Base-by-base conservation (phyloP, 2,113 vertebrate genomes). In the Psephotus haematonotus region DNA sequence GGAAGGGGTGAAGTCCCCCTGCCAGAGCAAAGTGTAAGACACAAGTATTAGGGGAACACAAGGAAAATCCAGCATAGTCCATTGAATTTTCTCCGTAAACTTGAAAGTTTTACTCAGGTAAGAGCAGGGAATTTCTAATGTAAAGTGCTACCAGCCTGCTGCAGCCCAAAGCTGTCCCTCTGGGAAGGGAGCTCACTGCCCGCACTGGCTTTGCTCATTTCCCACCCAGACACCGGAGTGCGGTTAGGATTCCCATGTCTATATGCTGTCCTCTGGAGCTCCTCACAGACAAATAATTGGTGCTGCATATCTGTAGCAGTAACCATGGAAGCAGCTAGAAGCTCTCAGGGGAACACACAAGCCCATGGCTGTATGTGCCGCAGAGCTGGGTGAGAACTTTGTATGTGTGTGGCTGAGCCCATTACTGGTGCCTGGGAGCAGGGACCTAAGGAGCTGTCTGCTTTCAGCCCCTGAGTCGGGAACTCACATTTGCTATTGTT, bases 151-250 rank as follows among this genome's bases (percentile, higher is more conserved):
- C 5, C 17, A 24, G 33, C 10, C 22, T 27, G 4, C 52, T 6
- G 49, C 47, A 37, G 23, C 57, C 39, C 0, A 0, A 22, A 29
- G 10, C 14, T 7, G 0, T 6, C 37, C 22, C 50, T 27, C 52
- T 39, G 67, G 39, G 20, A 80, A 23, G 55, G 22, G 12, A 33
- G 14, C 17, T 63, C 65, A 4, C 13, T 27, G 74, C 13, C 75
- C 59, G 55, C 46, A 33, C 1, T 25, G 1, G 9, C 25, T 8
- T 15, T 37, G 39, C n/a, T 37, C 6, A 3, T 4, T 14, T 60
- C 49, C 52, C 44, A 5, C 31, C 13, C 31, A 25, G 49, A 25
- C 28, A 29, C 33, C 20, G 75, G 37, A 10, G 43, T 37, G 28
- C 33, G 16, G 10, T 8, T 10, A 18, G 27, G 7, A 44, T 49